Conservation (phyloP, 2,797 vertebrate genomes). For the Muscicapa striata region DNA sequence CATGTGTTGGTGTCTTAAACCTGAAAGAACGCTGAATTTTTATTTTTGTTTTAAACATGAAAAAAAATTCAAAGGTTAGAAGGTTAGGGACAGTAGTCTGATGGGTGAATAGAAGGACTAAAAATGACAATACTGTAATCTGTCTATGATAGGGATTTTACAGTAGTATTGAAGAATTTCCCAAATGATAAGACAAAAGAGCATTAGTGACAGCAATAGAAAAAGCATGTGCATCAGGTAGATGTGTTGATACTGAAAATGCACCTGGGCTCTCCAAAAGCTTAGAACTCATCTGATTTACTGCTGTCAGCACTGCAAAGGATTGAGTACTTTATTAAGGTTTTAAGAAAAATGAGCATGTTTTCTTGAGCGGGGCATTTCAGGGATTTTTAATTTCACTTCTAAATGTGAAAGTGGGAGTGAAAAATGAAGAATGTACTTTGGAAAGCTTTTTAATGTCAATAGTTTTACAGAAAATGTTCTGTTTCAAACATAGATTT, state of each 20-base stretch:
- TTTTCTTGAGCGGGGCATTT: not conserved
- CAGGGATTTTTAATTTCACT: not conserved
- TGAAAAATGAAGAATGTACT: not conserved
- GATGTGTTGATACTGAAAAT: not conserved
- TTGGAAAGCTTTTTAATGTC: not conserved
- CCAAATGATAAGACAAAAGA: not conserved
- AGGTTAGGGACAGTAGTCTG: not conserved
- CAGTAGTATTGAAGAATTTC: not conserved
- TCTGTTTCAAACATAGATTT: not conserved
- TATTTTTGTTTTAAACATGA: not conserved
- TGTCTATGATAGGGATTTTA: not conserved
- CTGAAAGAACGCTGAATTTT: not conserved
- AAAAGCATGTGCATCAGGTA: not conserved
- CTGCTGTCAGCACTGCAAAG: not conserved
- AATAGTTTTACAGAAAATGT: not conserved
- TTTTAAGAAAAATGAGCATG: not conserved
- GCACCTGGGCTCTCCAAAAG: not conserved
- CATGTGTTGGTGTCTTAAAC: not conserved
- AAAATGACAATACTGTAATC: not conserved
- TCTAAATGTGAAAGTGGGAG: not conserved
- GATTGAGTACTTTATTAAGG: not conserved
- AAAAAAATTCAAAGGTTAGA: not conserved
- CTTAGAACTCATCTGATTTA: not conserved
- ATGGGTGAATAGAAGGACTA: not conserved
- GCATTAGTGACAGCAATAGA: not conserved